Conservation (phyloP, 2,888 invertebrate genomes). For the Mimumesa dahlbomi region DNA sequence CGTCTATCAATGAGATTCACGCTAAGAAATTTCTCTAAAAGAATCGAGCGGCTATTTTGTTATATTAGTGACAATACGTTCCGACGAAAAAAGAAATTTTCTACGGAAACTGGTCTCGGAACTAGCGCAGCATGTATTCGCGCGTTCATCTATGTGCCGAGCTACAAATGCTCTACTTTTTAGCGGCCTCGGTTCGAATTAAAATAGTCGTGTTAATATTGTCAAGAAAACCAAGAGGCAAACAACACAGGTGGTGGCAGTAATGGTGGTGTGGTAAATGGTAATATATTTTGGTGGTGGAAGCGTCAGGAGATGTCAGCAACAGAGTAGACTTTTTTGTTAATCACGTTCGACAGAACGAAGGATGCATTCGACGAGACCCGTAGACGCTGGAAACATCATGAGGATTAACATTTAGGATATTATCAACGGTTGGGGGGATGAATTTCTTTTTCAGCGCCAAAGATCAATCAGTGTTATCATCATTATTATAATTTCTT, state of each 20-base stretch:
- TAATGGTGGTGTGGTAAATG: constrained; percentile 51
- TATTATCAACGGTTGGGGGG: not conserved
- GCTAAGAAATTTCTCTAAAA: constrained; percentile 59
- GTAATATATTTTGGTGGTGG: constrained; percentile 24
- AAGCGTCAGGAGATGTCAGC: constrained; percentile 48
- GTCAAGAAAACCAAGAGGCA: constrained; percentile 78
- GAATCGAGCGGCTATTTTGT: constrained; percentile 54
- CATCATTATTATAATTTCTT: too few relatives aligned
- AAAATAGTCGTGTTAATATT: constrained; percentile 72
- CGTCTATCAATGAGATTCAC: constrained; percentile 77
- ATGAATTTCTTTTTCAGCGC: not conserved
- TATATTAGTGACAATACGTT: constrained; percentile 60
- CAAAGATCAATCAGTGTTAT: not conserved
- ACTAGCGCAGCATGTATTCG: constrained; percentile 23
- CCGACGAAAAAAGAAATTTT: constrained; percentile 44
- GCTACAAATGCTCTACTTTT: constrained; percentile 56
- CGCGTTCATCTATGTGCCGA: constrained; percentile 40
- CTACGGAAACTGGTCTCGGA: constrained; percentile 51
- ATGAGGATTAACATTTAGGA: not conserved
- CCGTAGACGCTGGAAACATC: not conserved
- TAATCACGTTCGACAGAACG: constrained; percentile 60
- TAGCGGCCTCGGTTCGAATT: constrained; percentile 52
- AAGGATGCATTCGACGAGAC: constrained; percentile 51
- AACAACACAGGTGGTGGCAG: constrained; percentile 72
- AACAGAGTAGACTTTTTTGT: constrained; percentile 54